Evolutionary conservation across 1,140 invertebrate genomes (phyloP).

Genomic region (Dreissena rostriformis): DNA sequence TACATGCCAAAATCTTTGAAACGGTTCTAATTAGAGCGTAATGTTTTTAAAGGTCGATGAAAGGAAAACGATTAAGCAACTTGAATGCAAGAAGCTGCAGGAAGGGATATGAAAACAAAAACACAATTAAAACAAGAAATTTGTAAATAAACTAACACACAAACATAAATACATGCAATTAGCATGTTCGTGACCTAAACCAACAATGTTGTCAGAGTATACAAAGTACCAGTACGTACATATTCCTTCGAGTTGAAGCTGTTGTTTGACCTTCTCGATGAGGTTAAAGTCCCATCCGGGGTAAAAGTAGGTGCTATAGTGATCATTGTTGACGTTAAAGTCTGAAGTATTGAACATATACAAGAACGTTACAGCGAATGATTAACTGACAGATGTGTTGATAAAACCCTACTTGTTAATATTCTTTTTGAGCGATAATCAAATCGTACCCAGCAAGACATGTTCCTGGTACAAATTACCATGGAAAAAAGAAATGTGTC

Average conservation of each 20-base stretch:
- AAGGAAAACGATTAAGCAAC: no score
- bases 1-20: no score
- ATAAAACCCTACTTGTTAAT: background rate
- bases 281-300: constrained; percentile 47
- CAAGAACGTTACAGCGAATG: background rate
- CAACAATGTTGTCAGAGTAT: no score
- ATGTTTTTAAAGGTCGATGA: no score
- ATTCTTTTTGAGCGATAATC: background rate
- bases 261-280: background rate
- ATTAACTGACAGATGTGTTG: background rate
- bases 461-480: background rate
- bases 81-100: no score
- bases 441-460: background rate
- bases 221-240: constrained; percentile 20
- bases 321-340: constrained; percentile 10
- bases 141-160: no score
- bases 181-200: no score
- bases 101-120: no score
- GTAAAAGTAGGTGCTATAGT: constrained; percentile 36
- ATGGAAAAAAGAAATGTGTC: background rate
- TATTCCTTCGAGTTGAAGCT: constrained; percentile 7
- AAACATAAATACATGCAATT: no score
- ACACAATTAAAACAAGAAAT: no score
- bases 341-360: constrained; percentile 8
- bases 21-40: no score